Percentiles rank a stretch among this genome's conserved stretches.
phyloP scores from a whole-genome alignment of 2,113 vertebrate species.

The Empidonax traillii region DNA sequence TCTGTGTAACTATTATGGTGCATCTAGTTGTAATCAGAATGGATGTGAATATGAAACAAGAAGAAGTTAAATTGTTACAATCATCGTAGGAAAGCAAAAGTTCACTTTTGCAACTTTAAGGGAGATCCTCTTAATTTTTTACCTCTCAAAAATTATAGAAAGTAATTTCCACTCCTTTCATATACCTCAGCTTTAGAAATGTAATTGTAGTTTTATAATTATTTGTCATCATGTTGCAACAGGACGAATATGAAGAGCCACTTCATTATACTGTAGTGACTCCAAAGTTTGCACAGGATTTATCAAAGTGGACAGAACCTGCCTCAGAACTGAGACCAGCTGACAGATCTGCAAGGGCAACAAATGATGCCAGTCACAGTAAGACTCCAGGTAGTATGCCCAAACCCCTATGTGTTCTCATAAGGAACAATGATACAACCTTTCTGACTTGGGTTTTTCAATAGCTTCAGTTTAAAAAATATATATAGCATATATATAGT shows the following conservation, averaged over 20 bases:
- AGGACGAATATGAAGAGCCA: conserved; percentile 94
- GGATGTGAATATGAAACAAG: neutral
- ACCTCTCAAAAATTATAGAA: neutral
- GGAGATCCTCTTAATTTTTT: neutral
- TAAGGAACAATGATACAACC: neutral
- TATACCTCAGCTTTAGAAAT: neutral
- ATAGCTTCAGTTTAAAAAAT: neutral
- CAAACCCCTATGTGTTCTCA: neutral
- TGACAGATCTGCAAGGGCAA: conserved; percentile 26
- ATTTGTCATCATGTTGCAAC: conserved; percentile 20
- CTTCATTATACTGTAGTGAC: conserved; percentile 83
- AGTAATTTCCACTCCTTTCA: neutral
- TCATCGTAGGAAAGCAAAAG: neutral
- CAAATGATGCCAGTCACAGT: conserved; percentile 43
- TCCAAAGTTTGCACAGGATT: conserved; percentile 74
- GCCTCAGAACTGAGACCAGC: conserved; percentile 49
- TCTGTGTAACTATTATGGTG: neutral
- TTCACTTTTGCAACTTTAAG: neutral
- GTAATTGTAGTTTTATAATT: neutral
- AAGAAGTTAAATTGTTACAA: neutral
- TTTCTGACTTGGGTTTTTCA: neutral
- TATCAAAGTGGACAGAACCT: conserved; percentile 46
- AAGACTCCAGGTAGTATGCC: conserved; percentile 65
- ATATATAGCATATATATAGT: rapidly evolving
- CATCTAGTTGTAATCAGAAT: neutral